Conservation (phyloP, 2,113 vertebrate genomes). For the Alethe castanea region DNA sequence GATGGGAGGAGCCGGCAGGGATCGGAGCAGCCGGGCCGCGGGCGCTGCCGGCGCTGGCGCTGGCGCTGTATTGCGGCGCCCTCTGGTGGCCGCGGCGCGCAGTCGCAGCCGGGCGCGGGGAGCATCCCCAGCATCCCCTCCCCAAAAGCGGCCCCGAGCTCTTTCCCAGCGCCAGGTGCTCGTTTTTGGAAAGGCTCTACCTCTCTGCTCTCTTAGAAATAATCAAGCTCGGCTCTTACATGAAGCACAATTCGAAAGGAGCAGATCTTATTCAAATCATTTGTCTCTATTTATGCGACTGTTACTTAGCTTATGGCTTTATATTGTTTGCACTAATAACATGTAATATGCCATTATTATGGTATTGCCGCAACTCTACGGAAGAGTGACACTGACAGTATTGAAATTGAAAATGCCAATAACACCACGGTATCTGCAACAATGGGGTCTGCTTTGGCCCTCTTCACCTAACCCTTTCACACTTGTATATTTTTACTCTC, state of each 20-base stretch:
- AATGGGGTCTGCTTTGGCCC: neutral
- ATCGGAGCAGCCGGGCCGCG: too few species aligned
- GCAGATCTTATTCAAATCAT: rapidly evolving
- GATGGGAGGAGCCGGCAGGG: too few species aligned
- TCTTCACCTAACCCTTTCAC: neutral
- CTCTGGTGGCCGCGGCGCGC: neutral
- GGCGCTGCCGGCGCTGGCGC: neutral
- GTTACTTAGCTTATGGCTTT: neutral
- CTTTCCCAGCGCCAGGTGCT: neutral
- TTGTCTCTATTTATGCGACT: rapidly evolving
- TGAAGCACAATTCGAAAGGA: neutral
- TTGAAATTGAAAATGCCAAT: neutral
- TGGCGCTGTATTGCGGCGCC: neutral
- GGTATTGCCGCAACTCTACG: neutral
- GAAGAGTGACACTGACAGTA: neutral
- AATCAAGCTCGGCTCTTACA: too few species aligned
- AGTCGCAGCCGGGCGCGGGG: neutral
- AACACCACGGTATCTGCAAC: rapidly evolving
- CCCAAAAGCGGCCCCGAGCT: rapidly evolving
- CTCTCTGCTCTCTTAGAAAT: neutral
- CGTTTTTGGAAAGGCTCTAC: rapidly evolving
- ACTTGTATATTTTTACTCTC: neutral
- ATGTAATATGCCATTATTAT: neutral
- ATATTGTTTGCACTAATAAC: neutral
- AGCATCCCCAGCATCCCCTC: too few species aligned